Percentiles rank a stretch among this genome's conserved stretches.
Evolutionary conservation across 2,797 vertebrate species (phyloP).

Genomic region (Gambelia wislizenii): DNA sequence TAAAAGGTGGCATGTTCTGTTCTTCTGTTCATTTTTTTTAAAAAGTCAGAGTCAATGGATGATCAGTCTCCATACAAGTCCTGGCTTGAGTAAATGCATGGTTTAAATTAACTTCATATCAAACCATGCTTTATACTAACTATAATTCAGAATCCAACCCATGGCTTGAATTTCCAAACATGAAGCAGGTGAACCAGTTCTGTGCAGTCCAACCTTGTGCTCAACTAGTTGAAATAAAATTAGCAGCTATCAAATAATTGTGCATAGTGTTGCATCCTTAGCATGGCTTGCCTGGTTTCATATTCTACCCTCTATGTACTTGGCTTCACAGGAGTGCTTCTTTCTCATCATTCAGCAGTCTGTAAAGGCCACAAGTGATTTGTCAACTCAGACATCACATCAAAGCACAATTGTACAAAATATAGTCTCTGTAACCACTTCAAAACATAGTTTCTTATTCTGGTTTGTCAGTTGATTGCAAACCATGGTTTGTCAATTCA

Average conservation of each 20-base stretch:
- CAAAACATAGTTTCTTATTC: not conserved
- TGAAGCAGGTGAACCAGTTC: not conserved
- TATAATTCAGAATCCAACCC: not conserved
- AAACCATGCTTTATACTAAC: not conserved
- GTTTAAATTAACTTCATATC: not conserved
- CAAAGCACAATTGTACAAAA: not conserved
- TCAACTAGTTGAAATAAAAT: not conserved
- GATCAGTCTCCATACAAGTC: not conserved
- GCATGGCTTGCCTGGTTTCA: not conserved
- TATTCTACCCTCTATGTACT: not conserved
- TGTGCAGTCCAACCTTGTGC: not conserved
- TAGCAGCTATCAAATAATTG: not conserved
- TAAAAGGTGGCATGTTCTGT: not conserved
- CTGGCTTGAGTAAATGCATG: not conserved
- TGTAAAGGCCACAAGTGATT: not conserved
- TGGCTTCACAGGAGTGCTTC: not conserved
- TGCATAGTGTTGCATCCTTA: not conserved
- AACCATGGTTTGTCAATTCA: not conserved
- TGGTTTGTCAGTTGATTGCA: not conserved
- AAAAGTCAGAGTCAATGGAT: not conserved
- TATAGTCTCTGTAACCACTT: not conserved
- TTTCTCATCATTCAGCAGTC: not conserved
- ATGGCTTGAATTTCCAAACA: too few species aligned
- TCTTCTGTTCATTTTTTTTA: not conserved
- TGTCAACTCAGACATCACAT: not conserved